Base-by-base conservation (phyloP, 2,113 vertebrate species). In the Psettodes erumei region DNA sequence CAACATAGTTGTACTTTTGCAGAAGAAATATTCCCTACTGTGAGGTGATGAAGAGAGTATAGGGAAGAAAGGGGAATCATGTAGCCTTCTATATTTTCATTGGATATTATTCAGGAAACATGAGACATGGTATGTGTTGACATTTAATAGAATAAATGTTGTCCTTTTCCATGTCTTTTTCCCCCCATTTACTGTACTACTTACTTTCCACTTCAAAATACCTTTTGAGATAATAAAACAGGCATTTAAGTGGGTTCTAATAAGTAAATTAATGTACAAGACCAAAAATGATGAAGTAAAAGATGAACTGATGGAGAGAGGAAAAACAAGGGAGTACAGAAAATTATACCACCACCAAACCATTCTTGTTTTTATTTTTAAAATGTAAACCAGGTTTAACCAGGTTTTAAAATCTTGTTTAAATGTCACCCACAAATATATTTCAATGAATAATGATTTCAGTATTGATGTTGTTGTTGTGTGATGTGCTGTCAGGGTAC, bases 401-500 rank as follows among this genome's bases (percentile, higher is more conserved):
- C n/a, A n/a, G n/a, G 11, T 48, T 48, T 48, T 16, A 18, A 42
- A 42, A 42, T 5, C 42, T 13, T 6, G 27, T 50, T 50, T 6
- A 6, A 27, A 11, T 25, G 23, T 50, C 16, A 6, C 13, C 18
- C 10, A 19, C 18, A 21, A 40, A 21, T 9, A 56, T 3, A 37
- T 54, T 79, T 47, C 10, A 48, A 1, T 51, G 19, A 33, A 45
- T 51, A 35, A 27, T 16, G 15, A 13, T 25, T 13, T 23, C 1
- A 6, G 32, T 58, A 8, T 38, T 58, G 18, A 40, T 51, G 3
- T 50, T 73, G 18, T 38, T 60, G 45, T 30, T 37, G 12, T 18
- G 10, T 28, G 2, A 12, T 59, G 15, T 27, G 10, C 16, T 65
- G 28, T 35, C 71, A 93, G 92, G 86, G 89, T 60, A 94, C 92